Evolutionary conservation across 2,113 vertebrate species (phyloP).

Genomic region (Nerophis ophidion): DNA sequence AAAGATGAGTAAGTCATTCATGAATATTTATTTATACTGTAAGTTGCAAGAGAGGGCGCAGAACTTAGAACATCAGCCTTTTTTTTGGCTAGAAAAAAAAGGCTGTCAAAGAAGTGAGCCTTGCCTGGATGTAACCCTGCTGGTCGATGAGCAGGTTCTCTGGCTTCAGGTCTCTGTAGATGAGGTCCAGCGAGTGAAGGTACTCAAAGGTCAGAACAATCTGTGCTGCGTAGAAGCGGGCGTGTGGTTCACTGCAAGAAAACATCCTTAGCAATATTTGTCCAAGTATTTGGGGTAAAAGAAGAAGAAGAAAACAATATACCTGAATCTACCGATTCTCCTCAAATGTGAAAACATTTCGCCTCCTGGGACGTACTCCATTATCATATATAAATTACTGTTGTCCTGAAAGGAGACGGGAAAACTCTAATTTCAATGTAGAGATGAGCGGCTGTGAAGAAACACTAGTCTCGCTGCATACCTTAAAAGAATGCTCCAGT

Average conservation of each 20-base stretch:
- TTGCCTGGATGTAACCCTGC: constrained; percentile 88
- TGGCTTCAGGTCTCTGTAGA: constrained; percentile 91
- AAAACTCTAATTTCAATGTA: constrained; percentile 9
- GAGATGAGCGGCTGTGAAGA: not conserved
- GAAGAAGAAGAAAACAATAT: constrained; percentile 2
- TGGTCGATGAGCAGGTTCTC: constrained; percentile 94
- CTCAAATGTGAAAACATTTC: constrained; percentile 93
- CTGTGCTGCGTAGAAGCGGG: constrained; percentile 91
- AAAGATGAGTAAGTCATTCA: too few relatives aligned
- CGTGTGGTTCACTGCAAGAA: constrained; percentile 81
- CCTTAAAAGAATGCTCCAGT: constrained; percentile 93
- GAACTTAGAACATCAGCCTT: not conserved
- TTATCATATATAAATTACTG: constrained; percentile 90
- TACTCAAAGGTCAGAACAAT: constrained; percentile 94
- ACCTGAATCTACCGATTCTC: constrained; percentile 90
- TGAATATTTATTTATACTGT: constrained; percentile 54
- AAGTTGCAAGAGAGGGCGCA: constrained; percentile 66
- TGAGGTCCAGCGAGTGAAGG: constrained; percentile 90
- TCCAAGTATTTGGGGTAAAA: not conserved
- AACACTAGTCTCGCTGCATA: constrained; percentile 24
- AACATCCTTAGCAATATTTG: constrained; percentile 5
- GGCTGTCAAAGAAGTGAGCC: not conserved
- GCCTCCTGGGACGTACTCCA: constrained; percentile 89
- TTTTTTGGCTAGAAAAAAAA: not conserved
- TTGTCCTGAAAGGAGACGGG: constrained; percentile 72